A percentile compares a stretch with the other conserved stretches of the same genome.
These are phyloP conservation scores for Drosophila falleni DNA, from an alignment of 2,888 invertebrate genomes.

Conservation along the genomic window DNA sequence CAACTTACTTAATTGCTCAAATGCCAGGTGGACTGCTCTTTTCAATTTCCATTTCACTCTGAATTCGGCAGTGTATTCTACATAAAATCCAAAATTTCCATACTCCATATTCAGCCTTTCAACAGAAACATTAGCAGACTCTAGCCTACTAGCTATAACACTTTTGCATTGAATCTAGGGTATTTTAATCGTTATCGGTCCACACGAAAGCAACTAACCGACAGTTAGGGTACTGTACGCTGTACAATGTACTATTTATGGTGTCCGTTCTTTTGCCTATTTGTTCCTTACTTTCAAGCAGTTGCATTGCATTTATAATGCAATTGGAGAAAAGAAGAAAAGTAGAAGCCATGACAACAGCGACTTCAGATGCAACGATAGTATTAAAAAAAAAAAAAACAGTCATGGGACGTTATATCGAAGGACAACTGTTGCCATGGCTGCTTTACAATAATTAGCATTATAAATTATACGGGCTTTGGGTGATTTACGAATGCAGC, in stretches of 20 bases:
- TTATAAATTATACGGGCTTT: conserved; percentile 20
- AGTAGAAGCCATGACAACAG: neutral
- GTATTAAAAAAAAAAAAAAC: conserved; percentile 20
- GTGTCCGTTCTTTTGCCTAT: conserved; percentile 73
- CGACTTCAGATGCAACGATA: neutral
- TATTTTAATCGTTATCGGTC: neutral
- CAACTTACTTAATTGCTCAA: conserved; percentile 72
- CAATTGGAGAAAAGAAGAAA: conserved; percentile 36
- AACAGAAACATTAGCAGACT: neutral
- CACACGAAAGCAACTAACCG: conserved; percentile 27
- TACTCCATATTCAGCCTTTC: neutral
- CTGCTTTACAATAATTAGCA: conserved; percentile 66
- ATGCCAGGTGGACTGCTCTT: conserved; percentile 41
- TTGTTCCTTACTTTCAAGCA: conserved; percentile 63
- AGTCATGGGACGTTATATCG: conserved; percentile 55
- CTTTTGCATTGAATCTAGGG: neutral
- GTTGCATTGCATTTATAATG: conserved; percentile 41
- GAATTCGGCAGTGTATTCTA: conserved; percentile 19
- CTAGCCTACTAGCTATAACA: neutral
- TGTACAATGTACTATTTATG: conserved; percentile 60
- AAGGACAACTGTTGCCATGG: conserved; percentile 49
- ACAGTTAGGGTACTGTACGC: conserved; percentile 1
- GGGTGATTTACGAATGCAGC: conserved; percentile 63
- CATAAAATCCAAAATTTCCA: no score
- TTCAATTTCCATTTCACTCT: conserved; percentile 33